Evolutionary conservation across 2,113 vertebrate genomes (phyloP).

Genomic region (Athene noctua): DNA sequence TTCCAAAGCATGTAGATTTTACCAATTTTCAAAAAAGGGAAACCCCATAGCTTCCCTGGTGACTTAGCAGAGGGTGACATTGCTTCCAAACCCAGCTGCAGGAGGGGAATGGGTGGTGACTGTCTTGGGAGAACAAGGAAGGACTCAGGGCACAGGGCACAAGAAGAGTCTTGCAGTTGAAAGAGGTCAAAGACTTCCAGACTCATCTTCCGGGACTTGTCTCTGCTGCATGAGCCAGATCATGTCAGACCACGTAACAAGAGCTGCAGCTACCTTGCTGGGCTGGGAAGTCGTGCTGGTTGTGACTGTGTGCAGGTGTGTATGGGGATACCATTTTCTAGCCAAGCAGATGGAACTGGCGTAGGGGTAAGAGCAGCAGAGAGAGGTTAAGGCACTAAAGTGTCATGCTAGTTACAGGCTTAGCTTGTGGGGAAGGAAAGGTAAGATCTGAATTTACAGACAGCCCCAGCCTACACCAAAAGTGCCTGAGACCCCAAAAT

Average conservation of each 20-base stretch:
- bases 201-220: background rate
- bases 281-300: background rate
- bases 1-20: background rate
- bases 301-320: background rate
- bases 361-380: background rate
- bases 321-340: background rate
- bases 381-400: background rate
- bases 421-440: background rate
- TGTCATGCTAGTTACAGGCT: rapidly evolving
- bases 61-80: background rate
- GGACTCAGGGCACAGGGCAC: background rate
- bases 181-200: background rate
- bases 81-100: background rate
- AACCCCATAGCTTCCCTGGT: background rate
- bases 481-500: background rate
- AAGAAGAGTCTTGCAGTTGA: background rate
- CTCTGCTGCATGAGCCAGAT: background rate
- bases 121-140: background rate
- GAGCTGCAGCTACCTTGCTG: background rate
- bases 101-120: background rate
- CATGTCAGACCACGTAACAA: background rate
- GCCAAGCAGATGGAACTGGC: background rate
- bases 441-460: background rate
- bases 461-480: background rate
- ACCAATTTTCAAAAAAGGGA: background rate